These are phyloP conservation scores for Cirrhinus molitorella DNA, from an alignment of 2,797 vertebrate genomes.

Conservation along the genomic window DNA sequence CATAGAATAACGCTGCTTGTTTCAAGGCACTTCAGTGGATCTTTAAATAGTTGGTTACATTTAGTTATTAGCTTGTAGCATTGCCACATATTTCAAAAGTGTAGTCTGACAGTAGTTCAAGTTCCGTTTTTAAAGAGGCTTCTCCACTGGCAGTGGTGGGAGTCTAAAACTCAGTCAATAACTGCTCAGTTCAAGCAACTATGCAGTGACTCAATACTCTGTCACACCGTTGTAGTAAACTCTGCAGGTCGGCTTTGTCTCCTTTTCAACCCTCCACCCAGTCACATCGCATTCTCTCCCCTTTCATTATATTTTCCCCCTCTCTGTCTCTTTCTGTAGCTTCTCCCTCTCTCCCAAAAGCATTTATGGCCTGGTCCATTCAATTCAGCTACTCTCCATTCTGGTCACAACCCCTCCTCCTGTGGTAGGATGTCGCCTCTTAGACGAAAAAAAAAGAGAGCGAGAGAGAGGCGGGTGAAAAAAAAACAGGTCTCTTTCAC, in stretches of 20 bases:
- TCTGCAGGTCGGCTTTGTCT: slow-evolving; percentile 54
- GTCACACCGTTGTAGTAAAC: slow-evolving; percentile 22
- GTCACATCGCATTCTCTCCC: slow-evolving; percentile 19
- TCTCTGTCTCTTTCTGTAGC: slow-evolving; percentile 6
- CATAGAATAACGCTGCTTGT: too few relatives aligned
- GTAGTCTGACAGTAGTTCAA: not conserved
- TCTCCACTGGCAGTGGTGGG: not conserved
- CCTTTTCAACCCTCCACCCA: slow-evolving; percentile 18
- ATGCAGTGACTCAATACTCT: slow-evolving; percentile 32
- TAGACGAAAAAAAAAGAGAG: slow-evolving; percentile 70
- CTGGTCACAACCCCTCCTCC: slow-evolving; percentile 70
- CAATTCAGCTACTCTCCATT: slow-evolving; percentile 74
- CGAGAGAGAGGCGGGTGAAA: not conserved
- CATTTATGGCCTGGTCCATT: slow-evolving; percentile 68
- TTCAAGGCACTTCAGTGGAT: too few relatives aligned
- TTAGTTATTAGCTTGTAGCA: not conserved
- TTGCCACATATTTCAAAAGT: not conserved
- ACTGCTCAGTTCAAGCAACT: slow-evolving; percentile 28
- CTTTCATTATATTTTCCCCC: slow-evolving; percentile 25
- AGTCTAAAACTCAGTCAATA: slow-evolving; percentile 22
- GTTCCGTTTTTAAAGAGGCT: not conserved
- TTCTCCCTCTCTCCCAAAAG: slow-evolving; percentile 50
- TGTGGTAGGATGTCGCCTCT: slow-evolving; percentile 72
- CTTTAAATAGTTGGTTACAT: not conserved
- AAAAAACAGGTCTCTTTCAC: slow-evolving; percentile 31